Percentiles rank a stretch among this genome's conserved stretches.
phyloP scores from a whole-genome alignment of 2,113 vertebrate species.

The Bostrychus sinensis region DNA sequence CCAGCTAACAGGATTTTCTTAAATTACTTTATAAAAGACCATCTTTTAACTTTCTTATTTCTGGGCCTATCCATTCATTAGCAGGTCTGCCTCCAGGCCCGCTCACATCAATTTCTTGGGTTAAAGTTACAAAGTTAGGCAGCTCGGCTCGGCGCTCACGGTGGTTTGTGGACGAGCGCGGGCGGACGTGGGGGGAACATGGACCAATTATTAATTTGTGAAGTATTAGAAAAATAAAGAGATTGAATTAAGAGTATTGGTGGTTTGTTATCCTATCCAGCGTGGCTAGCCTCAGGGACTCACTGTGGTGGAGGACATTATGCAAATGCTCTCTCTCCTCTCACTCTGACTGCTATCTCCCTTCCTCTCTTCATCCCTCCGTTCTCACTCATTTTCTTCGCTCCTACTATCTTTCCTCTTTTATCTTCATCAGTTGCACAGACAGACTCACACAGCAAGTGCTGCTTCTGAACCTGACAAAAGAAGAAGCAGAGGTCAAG shows the following conservation, averaged over 20 bases:
- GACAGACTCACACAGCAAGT: slow-evolving; percentile 56
- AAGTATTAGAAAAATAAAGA: slow-evolving; percentile 99
- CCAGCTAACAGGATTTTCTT: slow-evolving; percentile 99
- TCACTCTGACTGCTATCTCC: slow-evolving; percentile 43
- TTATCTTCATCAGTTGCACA: slow-evolving; percentile 76
- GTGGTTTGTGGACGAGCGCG: slow-evolving; percentile 86
- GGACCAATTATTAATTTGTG: slow-evolving; percentile 98
- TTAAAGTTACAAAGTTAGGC: slow-evolving; percentile 99
- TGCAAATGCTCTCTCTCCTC: slow-evolving; percentile 87
- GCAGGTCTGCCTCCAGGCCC: slow-evolving; percentile 98
- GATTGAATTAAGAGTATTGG: slow-evolving; percentile 99
- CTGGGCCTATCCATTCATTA: slow-evolving; percentile 99
- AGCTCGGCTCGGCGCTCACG: slow-evolving; percentile 90
- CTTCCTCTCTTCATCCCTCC: slow-evolving; percentile 41
- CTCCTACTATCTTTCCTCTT: slow-evolving; percentile 33
- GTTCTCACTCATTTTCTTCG: slow-evolving; percentile 29
- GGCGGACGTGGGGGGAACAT: slow-evolving; percentile 69
- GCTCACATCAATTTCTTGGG: slow-evolving; percentile 96
- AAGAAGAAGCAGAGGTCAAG: slow-evolving; percentile 37
- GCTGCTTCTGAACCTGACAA: slow-evolving; percentile 35
- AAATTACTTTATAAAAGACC: slow-evolving; percentile 99
- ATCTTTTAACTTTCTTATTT: slow-evolving; percentile 99
- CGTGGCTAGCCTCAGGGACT: slow-evolving; percentile 94
- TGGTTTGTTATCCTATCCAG: slow-evolving; percentile 98
- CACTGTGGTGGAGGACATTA: slow-evolving; percentile 98